Conservation (phyloP, 2,113 vertebrate genomes). For the Ploceus nigricollis region DNA sequence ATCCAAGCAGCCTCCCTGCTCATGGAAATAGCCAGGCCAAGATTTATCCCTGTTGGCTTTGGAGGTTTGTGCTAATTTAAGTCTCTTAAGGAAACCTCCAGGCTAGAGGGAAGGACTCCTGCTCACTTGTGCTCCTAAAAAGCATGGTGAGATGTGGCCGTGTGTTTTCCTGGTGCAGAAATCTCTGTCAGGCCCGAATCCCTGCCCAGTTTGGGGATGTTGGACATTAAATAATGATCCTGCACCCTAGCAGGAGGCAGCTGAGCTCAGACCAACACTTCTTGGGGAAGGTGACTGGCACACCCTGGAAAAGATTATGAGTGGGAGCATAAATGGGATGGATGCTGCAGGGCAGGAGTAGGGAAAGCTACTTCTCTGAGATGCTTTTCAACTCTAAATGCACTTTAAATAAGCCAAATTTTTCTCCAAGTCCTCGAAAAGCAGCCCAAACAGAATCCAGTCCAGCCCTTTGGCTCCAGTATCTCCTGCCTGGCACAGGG, state of each 20-base stretch:
- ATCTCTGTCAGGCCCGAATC: rapidly evolving
- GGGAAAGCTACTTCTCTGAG: neutral
- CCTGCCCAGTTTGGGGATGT: neutral
- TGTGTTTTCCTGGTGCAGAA: neutral
- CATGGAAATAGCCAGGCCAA: neutral
- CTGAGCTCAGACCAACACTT: neutral
- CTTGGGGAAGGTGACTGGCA: neutral
- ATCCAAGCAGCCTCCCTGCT: neutral
- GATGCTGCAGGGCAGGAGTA: neutral
- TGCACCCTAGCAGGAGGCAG: neutral
- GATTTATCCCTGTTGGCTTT: neutral
- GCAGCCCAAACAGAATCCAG: neutral
- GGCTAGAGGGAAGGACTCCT: neutral
- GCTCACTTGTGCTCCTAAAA: neutral
- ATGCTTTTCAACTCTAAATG: slow-evolving; percentile 33
- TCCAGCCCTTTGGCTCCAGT: neutral
- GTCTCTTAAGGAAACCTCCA: neutral
- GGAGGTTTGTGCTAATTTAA: neutral
- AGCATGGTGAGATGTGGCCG: rapidly evolving
- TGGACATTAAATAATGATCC: neutral
- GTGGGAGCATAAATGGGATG: neutral
- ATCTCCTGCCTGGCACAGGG: neutral
- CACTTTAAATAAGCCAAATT: slow-evolving; percentile 43
- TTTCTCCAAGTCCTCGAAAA: neutral
- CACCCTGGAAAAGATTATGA: neutral